phyloP scores from a whole-genome alignment of 2,113 vertebrate genomes.

The Mormyrus lacerda region DNA sequence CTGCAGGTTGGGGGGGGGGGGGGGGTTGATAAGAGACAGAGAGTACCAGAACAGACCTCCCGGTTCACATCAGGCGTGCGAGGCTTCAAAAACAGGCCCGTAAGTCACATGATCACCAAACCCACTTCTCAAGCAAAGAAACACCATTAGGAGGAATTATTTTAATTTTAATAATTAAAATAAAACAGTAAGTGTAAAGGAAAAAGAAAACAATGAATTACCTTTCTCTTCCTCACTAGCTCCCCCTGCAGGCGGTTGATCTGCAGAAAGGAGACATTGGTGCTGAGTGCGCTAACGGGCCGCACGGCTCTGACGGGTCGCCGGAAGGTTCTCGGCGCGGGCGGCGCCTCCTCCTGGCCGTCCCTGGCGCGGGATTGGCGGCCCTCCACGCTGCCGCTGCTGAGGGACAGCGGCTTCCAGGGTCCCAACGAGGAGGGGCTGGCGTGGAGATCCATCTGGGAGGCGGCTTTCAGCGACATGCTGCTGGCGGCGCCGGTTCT shows the following conservation, averaged over 20 bases:
- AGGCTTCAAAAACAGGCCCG: neutral
- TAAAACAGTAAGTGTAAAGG: neutral
- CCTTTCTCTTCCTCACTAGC: slow-evolving; percentile 62
- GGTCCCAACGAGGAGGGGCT: slow-evolving; percentile 27
- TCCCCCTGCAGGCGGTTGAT: slow-evolving; percentile 65
- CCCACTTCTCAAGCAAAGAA: neutral
- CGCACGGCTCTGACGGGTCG: slow-evolving; percentile 48
- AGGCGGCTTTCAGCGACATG: slow-evolving; percentile 54
- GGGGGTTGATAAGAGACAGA: neutral
- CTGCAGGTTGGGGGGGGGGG: neutral
- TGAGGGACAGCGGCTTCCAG: slow-evolving; percentile 50
- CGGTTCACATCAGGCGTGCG: neutral
- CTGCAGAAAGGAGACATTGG: slow-evolving; percentile 45
- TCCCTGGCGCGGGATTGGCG: slow-evolving; percentile 20
- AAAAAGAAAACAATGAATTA: slow-evolving; percentile 16
- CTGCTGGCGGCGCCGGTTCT: neutral
- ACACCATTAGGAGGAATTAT: neutral
- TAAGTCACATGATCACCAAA: neutral
- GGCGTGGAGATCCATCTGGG: slow-evolving; percentile 54
- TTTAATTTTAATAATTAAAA: neutral
- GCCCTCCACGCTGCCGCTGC: slow-evolving; percentile 44
- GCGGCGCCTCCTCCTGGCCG: slow-evolving; percentile 34
- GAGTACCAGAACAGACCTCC: neutral
- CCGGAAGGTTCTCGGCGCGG: slow-evolving; percentile 12
- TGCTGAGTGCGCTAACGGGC: slow-evolving; percentile 49